Percentiles rank a stretch among this genome's conserved stretches.
Conservation (phyloP, 2,113 vertebrate genomes). For the Antennarius striatus region DNA sequence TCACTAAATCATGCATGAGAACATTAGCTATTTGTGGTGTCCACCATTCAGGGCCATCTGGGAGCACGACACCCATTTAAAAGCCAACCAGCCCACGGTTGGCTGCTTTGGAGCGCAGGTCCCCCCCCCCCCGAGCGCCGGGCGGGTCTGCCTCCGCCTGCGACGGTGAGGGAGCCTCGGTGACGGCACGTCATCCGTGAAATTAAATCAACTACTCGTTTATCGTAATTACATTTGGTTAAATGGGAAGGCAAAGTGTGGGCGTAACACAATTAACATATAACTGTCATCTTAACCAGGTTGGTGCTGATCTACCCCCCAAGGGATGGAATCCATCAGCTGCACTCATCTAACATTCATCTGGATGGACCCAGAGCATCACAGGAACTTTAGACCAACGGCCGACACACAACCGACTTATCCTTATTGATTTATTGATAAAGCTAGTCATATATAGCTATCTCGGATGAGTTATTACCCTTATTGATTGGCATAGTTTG, state of each 20-base stretch:
- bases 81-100: slow-evolving; percentile 58
- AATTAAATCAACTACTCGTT: slow-evolving; percentile 79
- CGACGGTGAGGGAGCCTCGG: slow-evolving; percentile 52
- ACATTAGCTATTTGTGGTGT: slow-evolving; percentile 64
- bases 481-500: too few relatives aligned
- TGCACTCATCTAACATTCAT: background rate
- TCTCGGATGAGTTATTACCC: too few relatives aligned
- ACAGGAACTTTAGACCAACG: too few relatives aligned
- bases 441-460: too few relatives aligned
- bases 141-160: slow-evolving; percentile 41
- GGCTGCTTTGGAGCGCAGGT: slow-evolving; percentile 53
- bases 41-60: slow-evolving; percentile 64
- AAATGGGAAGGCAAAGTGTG: slow-evolving; percentile 76
- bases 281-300: slow-evolving; percentile 73
- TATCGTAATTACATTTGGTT: slow-evolving; percentile 79
- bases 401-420: too few relatives aligned
- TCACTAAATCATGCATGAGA: slow-evolving; percentile 72
- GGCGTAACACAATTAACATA: slow-evolving; percentile 77
- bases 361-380: background rate
- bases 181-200: slow-evolving; percentile 75
- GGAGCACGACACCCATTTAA: slow-evolving; percentile 52
- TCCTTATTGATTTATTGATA: too few relatives aligned
- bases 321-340: slow-evolving; percentile 47
- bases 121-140: slow-evolving; percentile 45
- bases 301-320: slow-evolving; percentile 57